Conservation (phyloP, 23 tunicate species). For the Halocynthia aurantium region DNA sequence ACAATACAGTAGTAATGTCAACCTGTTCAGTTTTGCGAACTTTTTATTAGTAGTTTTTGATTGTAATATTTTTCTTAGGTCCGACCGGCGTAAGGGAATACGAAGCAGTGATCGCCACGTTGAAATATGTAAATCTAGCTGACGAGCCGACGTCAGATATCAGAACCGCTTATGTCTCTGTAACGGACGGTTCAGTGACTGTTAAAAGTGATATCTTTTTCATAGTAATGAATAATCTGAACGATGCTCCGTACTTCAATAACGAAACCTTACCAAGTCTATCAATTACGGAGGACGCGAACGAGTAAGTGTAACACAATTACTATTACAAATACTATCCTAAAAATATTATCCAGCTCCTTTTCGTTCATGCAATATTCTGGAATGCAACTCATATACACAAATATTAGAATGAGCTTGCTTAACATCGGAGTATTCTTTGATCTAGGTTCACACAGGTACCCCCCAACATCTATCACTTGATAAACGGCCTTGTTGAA, state of each 20-base stretch:
- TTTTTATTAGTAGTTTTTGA: no score
- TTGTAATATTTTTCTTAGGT: neutral
- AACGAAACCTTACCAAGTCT: conserved; percentile 4
- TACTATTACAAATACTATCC: neutral
- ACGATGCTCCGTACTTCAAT: conserved; percentile 32
- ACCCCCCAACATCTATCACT: neutral
- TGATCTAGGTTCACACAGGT: conserved; percentile 12
- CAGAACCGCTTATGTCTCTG: conserved; percentile 7
- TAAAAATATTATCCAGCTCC: neutral
- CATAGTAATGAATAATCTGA: conserved; percentile 4
- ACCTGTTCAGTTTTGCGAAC: no score
- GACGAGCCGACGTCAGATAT: conserved; percentile 18
- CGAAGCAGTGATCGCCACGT: conserved; percentile 18
- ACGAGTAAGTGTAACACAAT: neutral
- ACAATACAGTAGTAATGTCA: no score
- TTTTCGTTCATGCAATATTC: neutral
- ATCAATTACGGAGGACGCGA: conserved; percentile 6
- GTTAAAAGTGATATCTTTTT: conserved; percentile 16
- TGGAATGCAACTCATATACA: no score
- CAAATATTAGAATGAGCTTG: no score
- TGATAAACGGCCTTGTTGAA: conserved; percentile 1
- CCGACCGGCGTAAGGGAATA: conserved; percentile 15
- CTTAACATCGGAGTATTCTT: neutral
- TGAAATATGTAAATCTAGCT: conserved; percentile 21
- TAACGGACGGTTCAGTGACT: neutral